These are phyloP conservation scores for Melanerpes formicivorus DNA, from an alignment of 2,113 vertebrate genomes.

Conservation along the genomic window DNA sequence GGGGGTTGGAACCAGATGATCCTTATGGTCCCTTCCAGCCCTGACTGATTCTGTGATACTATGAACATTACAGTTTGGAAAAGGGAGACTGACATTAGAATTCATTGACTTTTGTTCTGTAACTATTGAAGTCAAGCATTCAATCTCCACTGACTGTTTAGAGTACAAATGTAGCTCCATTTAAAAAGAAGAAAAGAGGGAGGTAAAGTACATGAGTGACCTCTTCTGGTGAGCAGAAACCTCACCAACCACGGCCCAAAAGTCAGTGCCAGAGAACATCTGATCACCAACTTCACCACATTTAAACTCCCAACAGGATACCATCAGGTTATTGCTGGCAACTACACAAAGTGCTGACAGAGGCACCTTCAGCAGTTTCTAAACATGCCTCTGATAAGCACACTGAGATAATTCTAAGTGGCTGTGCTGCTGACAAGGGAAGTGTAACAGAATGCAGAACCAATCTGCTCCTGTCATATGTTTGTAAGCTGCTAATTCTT, in stretches of 20 bases:
- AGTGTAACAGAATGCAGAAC: background rate
- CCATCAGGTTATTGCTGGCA: background rate
- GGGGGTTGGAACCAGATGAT: too few species aligned
- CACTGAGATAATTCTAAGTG: background rate
- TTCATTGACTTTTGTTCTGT: background rate
- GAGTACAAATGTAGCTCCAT: background rate
- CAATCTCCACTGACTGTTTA: background rate
- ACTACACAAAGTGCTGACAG: background rate
- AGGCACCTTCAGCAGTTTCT: background rate
- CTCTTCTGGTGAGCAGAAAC: slow-evolving; percentile 22
- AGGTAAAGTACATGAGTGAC: background rate
- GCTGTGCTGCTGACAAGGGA: background rate
- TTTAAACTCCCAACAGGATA: background rate
- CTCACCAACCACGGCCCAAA: background rate
- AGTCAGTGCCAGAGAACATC: background rate
- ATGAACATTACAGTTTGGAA: background rate
- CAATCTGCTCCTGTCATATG: background rate
- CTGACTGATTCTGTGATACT: too few species aligned
- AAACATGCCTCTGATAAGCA: background rate
- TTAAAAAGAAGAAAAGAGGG: rapidly evolving
- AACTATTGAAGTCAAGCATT: background rate
- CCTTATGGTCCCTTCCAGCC: too few species aligned
- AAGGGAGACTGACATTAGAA: background rate
- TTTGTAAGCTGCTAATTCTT: background rate
- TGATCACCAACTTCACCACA: background rate